These are phyloP conservation scores for Odontocerum albicorne DNA, from an alignment of 2,888 invertebrate genomes.

Conservation along the genomic window DNA sequence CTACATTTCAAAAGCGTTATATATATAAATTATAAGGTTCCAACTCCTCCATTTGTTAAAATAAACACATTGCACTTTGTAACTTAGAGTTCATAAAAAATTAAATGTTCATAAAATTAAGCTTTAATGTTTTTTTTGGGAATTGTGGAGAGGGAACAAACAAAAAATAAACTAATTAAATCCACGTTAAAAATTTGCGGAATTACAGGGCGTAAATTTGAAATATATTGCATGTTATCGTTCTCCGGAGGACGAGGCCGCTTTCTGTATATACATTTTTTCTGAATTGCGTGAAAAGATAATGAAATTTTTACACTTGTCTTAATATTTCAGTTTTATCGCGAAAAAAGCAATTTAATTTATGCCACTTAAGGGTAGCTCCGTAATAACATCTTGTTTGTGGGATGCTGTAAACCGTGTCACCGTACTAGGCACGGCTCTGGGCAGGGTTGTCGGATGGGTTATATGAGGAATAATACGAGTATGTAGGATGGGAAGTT, in stretches of 20 bases:
- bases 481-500: too few species aligned
- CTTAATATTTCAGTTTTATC: slow-evolving; percentile 37
- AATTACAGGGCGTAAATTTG: slow-evolving; percentile 11
- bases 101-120: slow-evolving; percentile 14
- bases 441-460: too few species aligned
- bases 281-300: slow-evolving; percentile 22
- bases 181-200: neutral
- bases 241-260: slow-evolving; percentile 10
- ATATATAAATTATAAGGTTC: too few species aligned
- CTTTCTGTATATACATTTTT: neutral
- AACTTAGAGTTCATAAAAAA: too few species aligned
- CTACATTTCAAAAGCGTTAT: too few species aligned
- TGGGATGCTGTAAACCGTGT: slow-evolving; percentile 15
- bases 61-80: too few species aligned
- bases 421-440: too few species aligned
- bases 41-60: too few species aligned
- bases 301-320: slow-evolving; percentile 35
- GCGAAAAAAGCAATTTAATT: slow-evolving; percentile 37
- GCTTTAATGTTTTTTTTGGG: slow-evolving; percentile 4
- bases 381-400: slow-evolving; percentile 36
- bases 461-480: too few species aligned
- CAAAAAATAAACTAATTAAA: slow-evolving; percentile 20
- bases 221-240: slow-evolving; percentile 17
- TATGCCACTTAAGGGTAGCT: slow-evolving; percentile 36
- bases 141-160: too few species aligned